phyloP scores from a whole-genome alignment of 2,888 invertebrate genomes.

The Dynastes maya region DNA sequence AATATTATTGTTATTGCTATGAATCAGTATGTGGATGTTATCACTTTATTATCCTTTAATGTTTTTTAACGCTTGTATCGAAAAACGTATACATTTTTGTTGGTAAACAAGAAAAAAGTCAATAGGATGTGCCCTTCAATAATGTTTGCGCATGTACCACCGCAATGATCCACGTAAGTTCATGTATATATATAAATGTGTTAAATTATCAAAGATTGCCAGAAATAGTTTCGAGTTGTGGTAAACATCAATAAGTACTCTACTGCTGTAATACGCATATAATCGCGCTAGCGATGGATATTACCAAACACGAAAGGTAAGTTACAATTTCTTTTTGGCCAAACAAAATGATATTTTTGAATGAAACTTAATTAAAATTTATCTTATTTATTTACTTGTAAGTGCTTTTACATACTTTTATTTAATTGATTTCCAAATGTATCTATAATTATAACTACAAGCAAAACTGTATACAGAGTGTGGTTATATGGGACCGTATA shows the following conservation, averaged over 20 bases:
- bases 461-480: too few relatives aligned
- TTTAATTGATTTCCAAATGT: too few relatives aligned
- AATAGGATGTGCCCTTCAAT: not conserved
- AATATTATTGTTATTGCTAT: too few relatives aligned
- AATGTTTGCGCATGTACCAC: constrained; percentile 23
- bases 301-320: not conserved
- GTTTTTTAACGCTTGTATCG: not conserved
- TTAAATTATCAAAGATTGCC: constrained; percentile 10
- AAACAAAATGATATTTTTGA: too few relatives aligned
- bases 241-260: constrained; percentile 12
- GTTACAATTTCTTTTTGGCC: not conserved
- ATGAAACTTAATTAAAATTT: too few relatives aligned
- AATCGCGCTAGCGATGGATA: not conserved
- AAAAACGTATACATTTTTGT: not conserved
- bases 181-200: constrained; percentile 8
- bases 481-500: too few relatives aligned
- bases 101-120: constrained; percentile 21
- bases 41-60: not conserved
- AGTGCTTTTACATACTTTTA: too few relatives aligned
- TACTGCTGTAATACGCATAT: not conserved
- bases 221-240: constrained; percentile 9
- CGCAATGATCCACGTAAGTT: not conserved
- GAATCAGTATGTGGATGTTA: not conserved
- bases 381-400: too few relatives aligned
- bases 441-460: too few relatives aligned